Conservation (phyloP, 2,113 vertebrate genomes). For the Malaclemys terrapin region DNA sequence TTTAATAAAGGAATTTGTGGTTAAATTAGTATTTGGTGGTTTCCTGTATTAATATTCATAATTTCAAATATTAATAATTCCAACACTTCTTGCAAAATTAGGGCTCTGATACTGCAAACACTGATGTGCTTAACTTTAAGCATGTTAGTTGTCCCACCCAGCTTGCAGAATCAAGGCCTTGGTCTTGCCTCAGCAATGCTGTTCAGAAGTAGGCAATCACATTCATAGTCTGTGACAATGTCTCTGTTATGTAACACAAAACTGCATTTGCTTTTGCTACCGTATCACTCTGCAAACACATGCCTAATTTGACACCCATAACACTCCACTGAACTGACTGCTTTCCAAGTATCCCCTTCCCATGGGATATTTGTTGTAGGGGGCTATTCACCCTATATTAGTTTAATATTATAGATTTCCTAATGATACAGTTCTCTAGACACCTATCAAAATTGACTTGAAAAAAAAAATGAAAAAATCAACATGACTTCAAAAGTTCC, state of each 20-base stretch:
- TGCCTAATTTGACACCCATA: background rate
- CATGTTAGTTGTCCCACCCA: too few species aligned
- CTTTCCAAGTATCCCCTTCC: background rate
- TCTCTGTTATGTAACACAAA: background rate
- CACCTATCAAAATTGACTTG: accelerated
- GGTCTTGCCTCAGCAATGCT: background rate
- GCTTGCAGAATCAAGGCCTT: background rate
- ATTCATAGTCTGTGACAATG: background rate
- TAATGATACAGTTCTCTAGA: background rate
- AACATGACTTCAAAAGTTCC: background rate
- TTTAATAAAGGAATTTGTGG: background rate
- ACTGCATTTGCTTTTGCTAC: background rate
- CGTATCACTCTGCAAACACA: background rate
- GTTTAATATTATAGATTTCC: background rate
- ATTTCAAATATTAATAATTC: background rate
- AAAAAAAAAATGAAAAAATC: background rate
- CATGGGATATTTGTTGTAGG: background rate
- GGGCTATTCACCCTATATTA: background rate
- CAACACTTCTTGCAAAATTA: background rate
- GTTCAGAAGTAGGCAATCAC: background rate
- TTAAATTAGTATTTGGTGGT: background rate
- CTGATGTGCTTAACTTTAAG: background rate
- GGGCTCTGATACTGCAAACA: background rate
- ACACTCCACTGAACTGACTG: background rate
- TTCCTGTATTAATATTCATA: background rate